These are phyloP conservation scores for Scelioninae gen. 1 DNA, from an alignment of 2,888 invertebrate genomes.

Conservation along the genomic window DNA sequence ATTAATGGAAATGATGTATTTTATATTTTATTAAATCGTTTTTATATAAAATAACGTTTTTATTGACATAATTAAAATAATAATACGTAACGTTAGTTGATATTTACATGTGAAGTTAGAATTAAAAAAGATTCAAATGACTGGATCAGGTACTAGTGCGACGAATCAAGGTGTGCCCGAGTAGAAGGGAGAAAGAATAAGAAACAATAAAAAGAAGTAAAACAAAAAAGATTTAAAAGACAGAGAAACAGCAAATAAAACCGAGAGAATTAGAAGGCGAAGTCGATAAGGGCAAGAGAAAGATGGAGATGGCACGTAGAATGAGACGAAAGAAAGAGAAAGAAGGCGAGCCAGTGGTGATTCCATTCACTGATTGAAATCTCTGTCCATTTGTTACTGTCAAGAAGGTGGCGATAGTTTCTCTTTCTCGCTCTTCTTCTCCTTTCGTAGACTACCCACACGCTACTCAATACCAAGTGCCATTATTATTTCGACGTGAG, in stretches of 20 bases:
- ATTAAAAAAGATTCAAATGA: conserved; percentile 72
- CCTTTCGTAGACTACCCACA: conserved; percentile 77
- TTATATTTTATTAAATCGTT: no score
- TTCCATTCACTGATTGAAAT: conserved; percentile 90
- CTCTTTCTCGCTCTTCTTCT: conserved; percentile 76
- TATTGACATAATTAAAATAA: no score
- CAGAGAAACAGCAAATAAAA: conserved; percentile 70
- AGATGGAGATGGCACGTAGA: conserved; percentile 61
- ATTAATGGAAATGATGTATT: no score
- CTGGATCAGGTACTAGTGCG: conserved; percentile 77
- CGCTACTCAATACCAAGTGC: conserved; percentile 78
- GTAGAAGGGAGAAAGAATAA: conserved; percentile 69
- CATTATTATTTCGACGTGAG: conserved; percentile 82
- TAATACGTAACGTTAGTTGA: no score
- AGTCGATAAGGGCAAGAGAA: conserved; percentile 66
- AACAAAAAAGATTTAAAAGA: conserved; percentile 70
- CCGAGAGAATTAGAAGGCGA: conserved; percentile 70
- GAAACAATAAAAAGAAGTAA: conserved; percentile 67
- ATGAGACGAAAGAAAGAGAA: conserved; percentile 72
- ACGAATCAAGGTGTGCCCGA: conserved; percentile 79
- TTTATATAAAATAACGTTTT: no score
- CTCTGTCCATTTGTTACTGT: conserved; percentile 92
- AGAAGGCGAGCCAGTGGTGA: conserved; percentile 85
- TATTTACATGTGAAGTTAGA: conserved; percentile 68
- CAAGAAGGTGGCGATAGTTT: conserved; percentile 85